Base-by-base conservation (phyloP, 2,888 invertebrate genomes). In the Listrodromus nycthemerus region DNA sequence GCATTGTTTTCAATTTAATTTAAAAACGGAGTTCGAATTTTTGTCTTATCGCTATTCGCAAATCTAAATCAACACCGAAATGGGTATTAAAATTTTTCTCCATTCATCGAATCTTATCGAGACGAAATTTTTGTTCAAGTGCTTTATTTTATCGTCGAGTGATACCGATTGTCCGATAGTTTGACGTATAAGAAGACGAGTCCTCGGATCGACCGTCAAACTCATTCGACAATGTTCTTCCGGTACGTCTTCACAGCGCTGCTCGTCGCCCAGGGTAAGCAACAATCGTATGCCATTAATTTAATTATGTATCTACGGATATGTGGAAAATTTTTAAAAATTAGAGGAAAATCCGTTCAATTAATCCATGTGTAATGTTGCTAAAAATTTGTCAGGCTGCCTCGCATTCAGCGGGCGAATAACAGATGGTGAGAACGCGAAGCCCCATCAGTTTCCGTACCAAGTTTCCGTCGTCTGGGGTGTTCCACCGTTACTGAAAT, bases 381-480 rank as follows among this genome's bases (percentile, higher is more conserved):
- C 33, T 4, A 41, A 65, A 52, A 55, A 6, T 71, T 66, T 5
- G 48, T n/a, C 52, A 86, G 85, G 82, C 2, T 80, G 83, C 5
- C 82, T 86, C 13, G 78, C 84, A 37, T 52, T 87, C 5, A 24
- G 67, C 0, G 83, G 85, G 1, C 89, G 89, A 16, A 89, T 91
- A 58, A 90, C 90, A 65, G 88, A 89, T 24, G 91, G 91, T 4
- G 70, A 85, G 0, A 66, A 93, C 5, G 94, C 94, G 0, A 30
- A n/a, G 0, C 92, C 92, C 6, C 93, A 94, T 71, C 86, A 92
- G 0, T 94, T 94, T 4, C 94, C 94, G 1, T 94, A 94, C 86
- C 94, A 94, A 63, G 92, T 94, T 1, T 94, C 94, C 1, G 74
- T 94, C 69, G 90, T 90, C 85, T 88, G 89, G 84, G 91, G 91